Evolutionary conservation across 35 echinoderm and acorn worm genomes (phyloP), one percentile per base, ranked within the genome.

Genomic region (Ophioderma brevispina): DNA sequence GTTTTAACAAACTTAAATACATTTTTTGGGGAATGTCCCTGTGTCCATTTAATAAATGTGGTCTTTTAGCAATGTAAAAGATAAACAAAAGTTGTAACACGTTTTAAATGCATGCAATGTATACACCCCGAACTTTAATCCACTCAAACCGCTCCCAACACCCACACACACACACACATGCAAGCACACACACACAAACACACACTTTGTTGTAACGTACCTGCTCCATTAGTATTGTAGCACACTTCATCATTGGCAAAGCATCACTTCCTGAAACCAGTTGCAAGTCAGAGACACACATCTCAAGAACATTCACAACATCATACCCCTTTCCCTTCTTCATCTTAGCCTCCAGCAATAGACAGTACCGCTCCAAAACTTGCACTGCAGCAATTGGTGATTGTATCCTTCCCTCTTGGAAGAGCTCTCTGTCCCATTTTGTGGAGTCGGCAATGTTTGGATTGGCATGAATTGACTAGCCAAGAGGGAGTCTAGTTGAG

Each of bases 241-340:
- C 76, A 91, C 90, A 79, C 31, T 86, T 0, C 31, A 91, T 32
- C 41, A 91, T 21, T 28, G 90, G 90, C n/a, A 86, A 32, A 32
- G 82, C 81, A 55, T 85, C 83, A 25, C 32, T 14, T 18, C 83
- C 83, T 36, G 52, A 64, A 13, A 85, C 49, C 15, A 85, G 63
- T 0, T 52, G 36, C 25, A 85, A 59, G 70, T 85, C 83, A 19
- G 23, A 15, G 13, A 85, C 31, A 85, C 83, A 64, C 25, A 59
- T 59, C 31, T 52, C 50, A 11, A 85, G 33, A 63, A 85, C 70
- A 0, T 52, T 36, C 32, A 70, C 5, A 2, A 8, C 41, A 4
- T 46, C 17, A 70, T 8, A 70, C 23, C 4, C 28, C 6, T 70
- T 70, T 25, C 5, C 17, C 1, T 70, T 25, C 4, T 46, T 46